Evolutionary conservation across 2,797 vertebrate species (phyloP), one percentile per base, ranked within the genome.

Genomic region (Rhinichthys osculus): DNA sequence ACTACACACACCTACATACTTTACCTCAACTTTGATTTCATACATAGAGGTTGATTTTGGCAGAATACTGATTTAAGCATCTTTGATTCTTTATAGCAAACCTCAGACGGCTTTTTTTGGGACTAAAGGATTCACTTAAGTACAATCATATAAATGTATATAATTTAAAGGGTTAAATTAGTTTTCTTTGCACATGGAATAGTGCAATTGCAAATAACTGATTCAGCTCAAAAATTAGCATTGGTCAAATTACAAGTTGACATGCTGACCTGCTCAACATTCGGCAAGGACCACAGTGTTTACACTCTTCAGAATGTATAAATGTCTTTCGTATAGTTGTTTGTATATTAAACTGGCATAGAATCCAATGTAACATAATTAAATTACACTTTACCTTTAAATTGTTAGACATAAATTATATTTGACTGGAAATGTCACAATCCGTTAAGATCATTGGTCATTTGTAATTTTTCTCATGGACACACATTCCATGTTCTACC

Each of bases 1-100:
- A 86, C 40, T 70, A 71, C 38, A 64, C 72, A 70, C 27, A 69
- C 78, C 42, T 88, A 88, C 83, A 89, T 89, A 54, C 87, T 23
- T 50, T 33, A 14, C 2, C 2, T 78, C 40, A 78, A 62, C 86
- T 79, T 74, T 79, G 59, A 78, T 62, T 19, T 83, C 21, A 64
- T 64, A 83, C 19, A 16, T 64, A 35, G 3, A 62, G 10, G 78
- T 66, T 13, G 30, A 67, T 19, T 73, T 76, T 44, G 17, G 71
- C 35, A 30, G 3, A 21, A 30, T 54, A 13, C 21, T 21, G 47
- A 82, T 40, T 30, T 9, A 42, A 82, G 21, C 38, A 64, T 59
- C 33, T 62, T 79, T 30, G 1, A 19, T 73, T 59, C 0, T 30
- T 42, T 27, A 40, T 30, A 13, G 67, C 6, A 59, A 33, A 54